A percentile compares a stretch with the other conserved stretches of the same genome.
phyloP scores from a whole-genome alignment of 2,113 vertebrate genomes.

The Toxotes jaculatrix region DNA sequence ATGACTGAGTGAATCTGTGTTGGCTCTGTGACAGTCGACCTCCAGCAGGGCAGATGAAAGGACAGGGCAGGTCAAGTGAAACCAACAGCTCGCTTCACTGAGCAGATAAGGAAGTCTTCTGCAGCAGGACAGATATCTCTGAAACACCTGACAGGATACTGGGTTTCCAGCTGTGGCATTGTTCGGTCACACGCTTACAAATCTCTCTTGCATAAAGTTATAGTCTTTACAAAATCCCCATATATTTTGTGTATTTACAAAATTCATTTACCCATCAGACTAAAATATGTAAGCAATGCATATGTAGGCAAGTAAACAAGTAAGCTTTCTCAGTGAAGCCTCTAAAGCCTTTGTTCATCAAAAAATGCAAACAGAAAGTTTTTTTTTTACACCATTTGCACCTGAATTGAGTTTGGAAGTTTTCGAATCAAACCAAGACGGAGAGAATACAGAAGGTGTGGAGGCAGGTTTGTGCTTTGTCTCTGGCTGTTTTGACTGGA shows the following conservation, averaged over 20 bases:
- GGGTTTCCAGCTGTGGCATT: slow-evolving; percentile 18
- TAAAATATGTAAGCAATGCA: too few species aligned
- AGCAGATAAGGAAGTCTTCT: slow-evolving; percentile 65
- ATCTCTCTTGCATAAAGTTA: not conserved
- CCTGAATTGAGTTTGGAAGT: slow-evolving; percentile 2
- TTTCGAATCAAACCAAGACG: slow-evolving; percentile 35
- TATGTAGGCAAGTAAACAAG: too few species aligned
- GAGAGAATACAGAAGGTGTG: slow-evolving; percentile 17
- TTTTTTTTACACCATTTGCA: not conserved
- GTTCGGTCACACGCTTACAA: not conserved
- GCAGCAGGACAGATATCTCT: slow-evolving; percentile 33
- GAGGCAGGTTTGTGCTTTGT: slow-evolving; percentile 46
- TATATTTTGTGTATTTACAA: not conserved
- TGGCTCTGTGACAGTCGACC: slow-evolving; percentile 28
- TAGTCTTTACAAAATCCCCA: not conserved
- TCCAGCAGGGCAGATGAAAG: slow-evolving; percentile 55
- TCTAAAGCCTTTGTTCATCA: not conserved
- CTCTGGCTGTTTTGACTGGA: slow-evolving; percentile 69
- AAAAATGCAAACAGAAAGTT: slow-evolving; percentile 2
- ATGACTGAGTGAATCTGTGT: slow-evolving; percentile 54
- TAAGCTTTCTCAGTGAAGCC: not conserved
- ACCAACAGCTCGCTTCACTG: slow-evolving; percentile 40
- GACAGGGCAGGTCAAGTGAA: slow-evolving; percentile 61
- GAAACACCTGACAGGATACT: slow-evolving; percentile 67
- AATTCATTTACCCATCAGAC: too few species aligned